Evolutionary conservation across 2,797 vertebrate species (phyloP), one percentile per base, ranked within the genome.

Genomic region (Ateles fusciceps): DNA sequence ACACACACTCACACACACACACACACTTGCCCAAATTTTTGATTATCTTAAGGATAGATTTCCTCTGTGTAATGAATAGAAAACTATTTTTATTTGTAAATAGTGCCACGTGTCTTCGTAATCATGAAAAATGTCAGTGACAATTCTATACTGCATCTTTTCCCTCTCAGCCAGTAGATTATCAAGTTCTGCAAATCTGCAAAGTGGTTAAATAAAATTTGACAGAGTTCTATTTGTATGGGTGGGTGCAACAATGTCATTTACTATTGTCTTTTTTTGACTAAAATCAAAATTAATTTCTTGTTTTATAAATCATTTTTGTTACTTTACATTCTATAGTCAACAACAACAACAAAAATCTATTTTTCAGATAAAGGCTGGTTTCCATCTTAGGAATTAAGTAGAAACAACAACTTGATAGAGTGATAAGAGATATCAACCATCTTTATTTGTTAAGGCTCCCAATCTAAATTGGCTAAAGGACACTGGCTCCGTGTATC

Each of bases 41-140:
- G 15, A 78, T 74, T 48, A 78, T 36, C 84, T 39, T 72, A 78
- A 86, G 28, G 14, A 33, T 50, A 57, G 7, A 71, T 93, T 93
- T 89, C 36, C 21, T 85, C 46, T 76, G 48, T 83, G 30, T 30
- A 89, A 75, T 55, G 15, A 89, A 46, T 11, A 94, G 39, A 71
- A 96, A 92, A 59, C 46, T 75, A 74, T 42, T 76, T 84, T 88
- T 89, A 92, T 12, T 71, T 93, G 26, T 30, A 93, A 76, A 86
- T n/a, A 42, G 22, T 74, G 44, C 42, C 48, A 79, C 24, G 22
- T 80, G 87, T 28, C 71, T 85, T 78, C 46, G 2, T 33, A 85
- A 48, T 64, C 46, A 39, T 48, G 48, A 92, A 89, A 79, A 48
- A 46, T 28, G 61, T 72, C 59, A 80, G 39, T 64, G 86, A 48